These are phyloP conservation scores for Ichneumoninae sp. DNA, from an alignment of 2,888 invertebrate species.

Conservation along the genomic window DNA sequence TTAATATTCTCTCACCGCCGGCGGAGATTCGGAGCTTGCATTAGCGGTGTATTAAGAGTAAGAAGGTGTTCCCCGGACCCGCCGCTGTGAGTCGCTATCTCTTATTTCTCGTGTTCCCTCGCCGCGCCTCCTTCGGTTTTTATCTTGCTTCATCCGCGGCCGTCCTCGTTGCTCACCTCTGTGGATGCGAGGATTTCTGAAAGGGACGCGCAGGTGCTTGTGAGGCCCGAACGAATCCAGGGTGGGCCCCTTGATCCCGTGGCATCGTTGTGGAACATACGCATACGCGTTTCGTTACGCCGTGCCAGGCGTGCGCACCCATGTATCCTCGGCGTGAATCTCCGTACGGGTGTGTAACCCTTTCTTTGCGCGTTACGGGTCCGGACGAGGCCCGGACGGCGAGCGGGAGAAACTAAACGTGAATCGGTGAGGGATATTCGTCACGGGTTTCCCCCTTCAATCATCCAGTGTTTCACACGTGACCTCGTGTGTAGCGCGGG, in stretches of 20 bases:
- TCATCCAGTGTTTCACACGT: conserved; percentile 55
- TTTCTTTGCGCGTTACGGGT: not conserved
- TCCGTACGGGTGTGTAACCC: conserved; percentile 5
- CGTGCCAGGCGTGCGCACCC: conserved; percentile 7
- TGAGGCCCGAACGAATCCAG: conserved; percentile 34
- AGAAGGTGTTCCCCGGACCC: conserved; percentile 21
- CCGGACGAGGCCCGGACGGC: not conserved
- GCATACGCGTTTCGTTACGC: conserved; percentile 40
- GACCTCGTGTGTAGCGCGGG: conserved; percentile 39
- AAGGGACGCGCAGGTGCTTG: conserved; percentile 40
- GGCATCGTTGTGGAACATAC: conserved; percentile 13
- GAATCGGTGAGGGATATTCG: conserved; percentile 50
- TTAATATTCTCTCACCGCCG: conserved; percentile 58
- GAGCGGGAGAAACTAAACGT: conserved; percentile 21
- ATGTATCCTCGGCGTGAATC: conserved; percentile 1
- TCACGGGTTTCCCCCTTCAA: conserved; percentile 58
- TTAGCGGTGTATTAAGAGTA: conserved; percentile 38
- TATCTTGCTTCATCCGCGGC: not conserved
- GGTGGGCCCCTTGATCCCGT: conserved; percentile 26
- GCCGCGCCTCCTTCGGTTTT: conserved; percentile 8
- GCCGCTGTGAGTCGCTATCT: conserved; percentile 32
- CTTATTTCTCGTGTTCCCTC: conserved; percentile 28
- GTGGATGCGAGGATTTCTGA: conserved; percentile 5
- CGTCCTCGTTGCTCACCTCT: not conserved
- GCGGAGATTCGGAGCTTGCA: conserved; percentile 34